phyloP scores from a whole-genome alignment of 2,797 vertebrate species.

The Cirrhinus mrigala region DNA sequence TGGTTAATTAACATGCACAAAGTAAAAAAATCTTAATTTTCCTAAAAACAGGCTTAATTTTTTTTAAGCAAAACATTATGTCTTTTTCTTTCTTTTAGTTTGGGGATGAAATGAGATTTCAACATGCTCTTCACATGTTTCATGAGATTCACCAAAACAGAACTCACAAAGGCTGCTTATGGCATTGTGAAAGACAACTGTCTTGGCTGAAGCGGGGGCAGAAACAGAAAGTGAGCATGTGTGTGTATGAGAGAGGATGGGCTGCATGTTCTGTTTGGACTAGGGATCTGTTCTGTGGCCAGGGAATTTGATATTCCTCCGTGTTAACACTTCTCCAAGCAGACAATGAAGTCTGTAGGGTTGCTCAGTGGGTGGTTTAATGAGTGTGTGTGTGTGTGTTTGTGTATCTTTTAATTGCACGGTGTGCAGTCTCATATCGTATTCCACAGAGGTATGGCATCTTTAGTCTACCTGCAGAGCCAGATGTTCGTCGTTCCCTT shows the following conservation, averaged over 20 bases:
- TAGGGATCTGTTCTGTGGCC: slow-evolving; percentile 5
- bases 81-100: not conserved
- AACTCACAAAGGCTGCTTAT: slow-evolving; percentile 20
- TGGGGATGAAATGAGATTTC: not conserved
- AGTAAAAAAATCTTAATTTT: not conserved
- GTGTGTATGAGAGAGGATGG: slow-evolving; percentile 20
- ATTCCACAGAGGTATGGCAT: slow-evolving; percentile 10
- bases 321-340: slow-evolving; percentile 8
- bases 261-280: slow-evolving; percentile 39
- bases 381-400: slow-evolving; percentile 45
- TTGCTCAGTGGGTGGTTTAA: slow-evolving; percentile 4
- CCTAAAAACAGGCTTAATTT: not conserved
- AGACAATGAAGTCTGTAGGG: slow-evolving; percentile 15
- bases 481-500: slow-evolving; percentile 92
- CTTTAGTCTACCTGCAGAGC: slow-evolving; percentile 83
- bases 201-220: slow-evolving; percentile 39
- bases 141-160: slow-evolving; percentile 45
- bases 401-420: slow-evolving; percentile 1
- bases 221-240: slow-evolving; percentile 32
- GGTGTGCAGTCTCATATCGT: not conserved
- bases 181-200: slow-evolving; percentile 26
- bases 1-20: not conserved
- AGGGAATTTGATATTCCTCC: slow-evolving; percentile 36
- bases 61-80: not conserved
- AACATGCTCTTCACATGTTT: slow-evolving; percentile 16